Evolutionary conservation across 2,113 vertebrate genomes (phyloP).

Genomic region (Heterotis niloticus): DNA sequence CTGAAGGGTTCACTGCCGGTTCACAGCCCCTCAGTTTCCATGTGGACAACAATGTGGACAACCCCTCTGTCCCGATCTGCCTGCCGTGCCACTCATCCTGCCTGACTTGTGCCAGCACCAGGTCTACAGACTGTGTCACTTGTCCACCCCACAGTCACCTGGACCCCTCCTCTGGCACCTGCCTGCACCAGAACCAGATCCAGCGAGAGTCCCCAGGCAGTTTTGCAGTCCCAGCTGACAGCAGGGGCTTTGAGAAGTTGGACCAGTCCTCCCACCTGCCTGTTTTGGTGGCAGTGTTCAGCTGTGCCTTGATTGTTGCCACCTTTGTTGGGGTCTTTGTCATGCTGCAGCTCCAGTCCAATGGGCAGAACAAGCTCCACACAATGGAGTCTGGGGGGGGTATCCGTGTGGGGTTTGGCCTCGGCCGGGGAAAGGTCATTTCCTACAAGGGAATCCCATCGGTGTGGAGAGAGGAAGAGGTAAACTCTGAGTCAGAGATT

Average conservation of each 20-base stretch:
- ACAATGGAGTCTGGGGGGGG: conserved; percentile 62
- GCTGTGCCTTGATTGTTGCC: conserved; percentile 81
- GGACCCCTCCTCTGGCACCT: conserved; percentile 68
- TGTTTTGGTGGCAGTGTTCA: conserved; percentile 75
- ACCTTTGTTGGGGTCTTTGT: conserved; percentile 81
- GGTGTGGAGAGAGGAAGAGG: conserved; percentile 85
- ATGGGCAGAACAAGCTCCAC: conserved; percentile 73
- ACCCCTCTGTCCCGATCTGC: conserved; percentile 71
- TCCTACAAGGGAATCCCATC: conserved; percentile 92
- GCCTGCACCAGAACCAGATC: conserved; percentile 82
- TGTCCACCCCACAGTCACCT: conserved; percentile 82
- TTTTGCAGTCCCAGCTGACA: conserved; percentile 32
- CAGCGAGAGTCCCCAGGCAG: conserved; percentile 75
- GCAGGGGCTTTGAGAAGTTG: neutral
- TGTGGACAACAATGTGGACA: conserved; percentile 72
- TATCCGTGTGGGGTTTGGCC: conserved; percentile 46
- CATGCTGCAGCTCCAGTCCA: conserved; percentile 82
- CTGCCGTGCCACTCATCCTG: conserved; percentile 78
- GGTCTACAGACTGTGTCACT: conserved; percentile 76
- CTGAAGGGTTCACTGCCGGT: conserved; percentile 69
- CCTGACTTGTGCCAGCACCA: conserved; percentile 75
- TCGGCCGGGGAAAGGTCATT: conserved; percentile 62
- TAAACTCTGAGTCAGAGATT: conserved; percentile 78
- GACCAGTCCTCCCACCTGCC: conserved; percentile 65
- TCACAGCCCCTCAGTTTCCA: conserved; percentile 60